A percentile compares a stretch with the other conserved stretches of the same genome.
phyloP scores from a whole-genome alignment of 2,888 invertebrate species.

The Ametastegia equiseti region DNA sequence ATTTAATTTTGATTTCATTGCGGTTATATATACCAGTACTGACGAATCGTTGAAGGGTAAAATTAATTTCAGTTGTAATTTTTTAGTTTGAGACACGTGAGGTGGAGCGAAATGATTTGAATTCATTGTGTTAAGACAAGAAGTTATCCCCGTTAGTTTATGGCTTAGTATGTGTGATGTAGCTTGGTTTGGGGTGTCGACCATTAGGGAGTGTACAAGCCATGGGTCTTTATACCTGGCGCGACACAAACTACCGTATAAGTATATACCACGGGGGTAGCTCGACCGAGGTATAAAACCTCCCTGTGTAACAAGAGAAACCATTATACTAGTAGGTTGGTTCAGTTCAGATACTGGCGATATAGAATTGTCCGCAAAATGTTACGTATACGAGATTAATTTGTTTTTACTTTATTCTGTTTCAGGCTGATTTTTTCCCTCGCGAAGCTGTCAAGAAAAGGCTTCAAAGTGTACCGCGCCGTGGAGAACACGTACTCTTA shows the following conservation, averaged over 20 bases:
- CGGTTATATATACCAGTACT: too few species aligned
- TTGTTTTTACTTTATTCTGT: slow-evolving; percentile 59
- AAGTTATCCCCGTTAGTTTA: slow-evolving; percentile 1
- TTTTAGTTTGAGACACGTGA: neutral
- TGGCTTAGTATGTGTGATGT: slow-evolving; percentile 1
- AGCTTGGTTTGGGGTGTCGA: slow-evolving; percentile 40
- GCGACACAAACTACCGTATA: slow-evolving; percentile 62
- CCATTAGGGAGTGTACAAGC: slow-evolving; percentile 68
- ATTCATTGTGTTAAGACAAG: neutral
- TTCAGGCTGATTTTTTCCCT: slow-evolving; percentile 78
- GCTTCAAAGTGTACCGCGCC: slow-evolving; percentile 83
- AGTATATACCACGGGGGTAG: neutral
- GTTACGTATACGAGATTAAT: slow-evolving; percentile 50
- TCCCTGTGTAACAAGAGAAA: neutral
- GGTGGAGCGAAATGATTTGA: neutral
- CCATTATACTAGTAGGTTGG: slow-evolving; percentile 9
- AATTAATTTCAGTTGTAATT: too few species aligned
- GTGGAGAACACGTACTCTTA: slow-evolving; percentile 82
- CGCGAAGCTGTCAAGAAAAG: slow-evolving; percentile 77
- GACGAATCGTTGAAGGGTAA: too few species aligned
- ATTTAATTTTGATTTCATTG: too few species aligned
- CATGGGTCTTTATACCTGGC: slow-evolving; percentile 72
- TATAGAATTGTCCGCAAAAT: too few species aligned
- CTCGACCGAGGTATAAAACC: slow-evolving; percentile 61
- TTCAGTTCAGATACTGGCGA: too few species aligned